Percentiles rank a stretch among this genome's conserved stretches.
These are phyloP conservation scores for Varecia variegata DNA, from an alignment of 2,797 vertebrate genomes.

Conservation along the genomic window DNA sequence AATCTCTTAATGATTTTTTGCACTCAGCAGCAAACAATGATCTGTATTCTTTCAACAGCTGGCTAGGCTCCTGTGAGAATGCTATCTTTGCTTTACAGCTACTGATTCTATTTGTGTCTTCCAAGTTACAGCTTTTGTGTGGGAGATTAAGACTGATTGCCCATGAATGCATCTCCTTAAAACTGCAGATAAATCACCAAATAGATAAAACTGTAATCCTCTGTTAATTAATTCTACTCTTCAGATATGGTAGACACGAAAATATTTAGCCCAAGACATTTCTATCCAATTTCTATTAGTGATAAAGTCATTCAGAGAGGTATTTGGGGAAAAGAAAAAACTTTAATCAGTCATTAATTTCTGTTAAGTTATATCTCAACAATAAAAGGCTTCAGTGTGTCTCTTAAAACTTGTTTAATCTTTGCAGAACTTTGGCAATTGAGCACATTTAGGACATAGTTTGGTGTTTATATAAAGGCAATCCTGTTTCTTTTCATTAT, in stretches of 20 bases:
- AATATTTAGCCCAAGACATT: conserved; percentile 28
- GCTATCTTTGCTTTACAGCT: not conserved
- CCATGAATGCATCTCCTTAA: conserved; percentile 55
- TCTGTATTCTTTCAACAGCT: conserved; percentile 67
- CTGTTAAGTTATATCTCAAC: conserved; percentile 60
- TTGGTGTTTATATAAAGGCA: conserved; percentile 89
- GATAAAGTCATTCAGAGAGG: conserved; percentile 57
- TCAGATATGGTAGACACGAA: conserved; percentile 61
- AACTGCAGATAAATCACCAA: conserved; percentile 62
- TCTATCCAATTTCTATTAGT: conserved; percentile 42
- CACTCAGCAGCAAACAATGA: conserved; percentile 42
- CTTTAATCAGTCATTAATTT: conserved; percentile 71
- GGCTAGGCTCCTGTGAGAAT: conserved; percentile 48
- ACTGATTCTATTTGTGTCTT: conserved; percentile 58
- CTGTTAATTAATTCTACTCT: conserved; percentile 52
- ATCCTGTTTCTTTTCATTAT: conserved; percentile 93
- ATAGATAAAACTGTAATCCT: conserved; percentile 57
- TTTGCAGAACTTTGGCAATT: conserved; percentile 78
- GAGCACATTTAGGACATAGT: conserved; percentile 76
- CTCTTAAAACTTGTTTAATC: conserved; percentile 66
- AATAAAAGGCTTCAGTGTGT: conserved; percentile 70
- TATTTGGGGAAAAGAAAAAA: conserved; percentile 36
- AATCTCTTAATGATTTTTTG: conserved; percentile 69
- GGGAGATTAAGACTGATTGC: conserved; percentile 64
- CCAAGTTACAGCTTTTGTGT: not conserved